These are phyloP conservation scores for Lophura swinhoii DNA, from an alignment of 2,797 vertebrate species.

Conservation along the genomic window DNA sequence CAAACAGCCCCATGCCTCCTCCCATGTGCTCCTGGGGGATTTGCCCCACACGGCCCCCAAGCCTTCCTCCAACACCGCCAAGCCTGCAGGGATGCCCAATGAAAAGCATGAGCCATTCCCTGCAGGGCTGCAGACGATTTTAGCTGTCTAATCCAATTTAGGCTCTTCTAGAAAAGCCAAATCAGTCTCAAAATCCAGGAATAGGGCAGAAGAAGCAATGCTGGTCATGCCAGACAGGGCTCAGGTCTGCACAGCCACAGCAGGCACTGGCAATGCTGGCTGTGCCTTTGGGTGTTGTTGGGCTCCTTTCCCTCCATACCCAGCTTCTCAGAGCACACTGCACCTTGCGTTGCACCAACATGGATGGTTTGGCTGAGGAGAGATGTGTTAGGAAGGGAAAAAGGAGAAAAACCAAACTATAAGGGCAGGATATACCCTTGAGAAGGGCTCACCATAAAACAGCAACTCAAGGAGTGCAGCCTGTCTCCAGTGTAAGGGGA, in stretches of 20 bases:
- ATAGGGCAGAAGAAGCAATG: background rate
- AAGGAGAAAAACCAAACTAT: background rate
- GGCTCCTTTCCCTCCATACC: background rate
- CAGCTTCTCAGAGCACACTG: background rate
- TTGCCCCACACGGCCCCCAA: conserved; percentile 10
- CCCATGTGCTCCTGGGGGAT: background rate
- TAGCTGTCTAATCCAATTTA: background rate
- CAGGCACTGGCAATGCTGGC: rapidly evolving
- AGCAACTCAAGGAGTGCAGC: background rate
- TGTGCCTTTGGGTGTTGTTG: background rate
- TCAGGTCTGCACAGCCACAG: background rate
- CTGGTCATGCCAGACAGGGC: too few species aligned
- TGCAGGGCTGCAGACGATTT: background rate
- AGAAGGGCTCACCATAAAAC: background rate
- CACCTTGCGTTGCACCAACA: background rate
- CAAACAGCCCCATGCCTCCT: conserved; percentile 39
- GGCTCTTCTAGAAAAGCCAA: background rate
- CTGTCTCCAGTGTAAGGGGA: conserved; percentile 14
- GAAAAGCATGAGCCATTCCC: background rate
- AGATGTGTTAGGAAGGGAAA: background rate
- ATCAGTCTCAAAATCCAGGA: background rate
- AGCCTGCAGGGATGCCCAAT: background rate
- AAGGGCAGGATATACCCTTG: background rate
- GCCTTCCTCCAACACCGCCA: background rate
- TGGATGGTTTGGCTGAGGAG: background rate